A percentile compares a stretch with the other conserved stretches of the same genome.
Conservation (phyloP, 2,888 invertebrate genomes). For the Eupithecia subfuscata region DNA sequence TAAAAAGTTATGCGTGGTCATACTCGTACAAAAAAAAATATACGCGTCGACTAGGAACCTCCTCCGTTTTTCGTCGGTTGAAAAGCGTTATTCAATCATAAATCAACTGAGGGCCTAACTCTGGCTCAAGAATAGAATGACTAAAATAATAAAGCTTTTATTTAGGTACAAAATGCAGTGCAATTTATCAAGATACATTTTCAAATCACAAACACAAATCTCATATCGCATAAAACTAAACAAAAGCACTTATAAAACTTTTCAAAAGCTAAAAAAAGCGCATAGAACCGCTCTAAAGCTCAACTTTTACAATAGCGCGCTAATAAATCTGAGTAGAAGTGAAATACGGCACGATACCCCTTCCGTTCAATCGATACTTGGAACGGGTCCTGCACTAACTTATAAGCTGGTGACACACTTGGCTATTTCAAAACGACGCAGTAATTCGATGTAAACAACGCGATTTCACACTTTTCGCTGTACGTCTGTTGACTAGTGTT, state of each 20-base stretch:
- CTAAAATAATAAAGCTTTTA: no score
- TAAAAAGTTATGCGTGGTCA: no score
- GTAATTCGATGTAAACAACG: neutral
- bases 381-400: constrained; percentile 26
- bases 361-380: constrained; percentile 35
- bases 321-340: constrained; percentile 34
- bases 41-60: no score
- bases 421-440: neutral
- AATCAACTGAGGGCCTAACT: no score
- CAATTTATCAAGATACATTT: neutral
- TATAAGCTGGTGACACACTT: constrained; percentile 20
- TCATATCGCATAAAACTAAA: constrained; percentile 2
- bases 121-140: no score
- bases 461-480: neutral
- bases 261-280: constrained; percentile 4
- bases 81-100: no score
- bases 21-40: no score
- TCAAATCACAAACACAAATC: neutral
- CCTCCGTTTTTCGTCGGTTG: no score
- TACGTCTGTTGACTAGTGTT: no score
- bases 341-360: constrained; percentile 34
- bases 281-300: constrained; percentile 18
- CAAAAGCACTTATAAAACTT: constrained; percentile 9
- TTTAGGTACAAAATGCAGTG: neutral
- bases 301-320: constrained; percentile 26